Evolutionary conservation across 2,888 invertebrate genomes (phyloP), one percentile per base, ranked within the genome.

Genomic region (Sceliomorpha sp.): DNA sequence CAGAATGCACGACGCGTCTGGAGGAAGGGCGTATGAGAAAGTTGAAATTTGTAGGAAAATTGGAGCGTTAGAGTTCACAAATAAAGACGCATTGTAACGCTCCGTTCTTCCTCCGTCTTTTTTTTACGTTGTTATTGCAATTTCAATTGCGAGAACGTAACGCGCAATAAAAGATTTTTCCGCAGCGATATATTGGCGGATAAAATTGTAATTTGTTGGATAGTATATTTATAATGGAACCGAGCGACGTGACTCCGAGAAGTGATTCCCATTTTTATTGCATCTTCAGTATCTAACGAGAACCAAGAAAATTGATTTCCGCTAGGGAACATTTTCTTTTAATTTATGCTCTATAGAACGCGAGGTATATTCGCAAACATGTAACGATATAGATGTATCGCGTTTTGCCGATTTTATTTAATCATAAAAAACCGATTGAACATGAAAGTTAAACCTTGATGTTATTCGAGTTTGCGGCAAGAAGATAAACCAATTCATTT

Each of bases 381-480:
- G 14, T 5, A 13, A 53, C 31, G 34, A 15, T 26, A 45, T 45
- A 45, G 40, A 10, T 10, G 27, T 26, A 45, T 45, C 31, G 37
- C 20, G 45, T 56, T 58, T 58, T 29, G 7, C 47, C 58, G 29
- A 24, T 47, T 58, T 40, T 24, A 29, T 8, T 47, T 13, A 37
- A 29, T 15, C 39, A 32, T 31, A 39, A 47, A 40, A 58, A 20
- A 5, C n/a, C 20, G 20, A 58, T 58, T 58, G 40, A 58, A 39
- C 12, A 10, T 12, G 26, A 47, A 58, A 58, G 13, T 47, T 8
- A 15, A 58, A 32, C 9, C 32, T 31, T 32, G 10, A 10, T 47
- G 10, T 47, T 58, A 58, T 58, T 58, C 31, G 47, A 44, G 53
- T 51, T 29, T 5, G 9, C 2, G 15, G 42, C 7, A 12, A 24